Evolutionary conservation across 2,797 vertebrate genomes (phyloP).

Genomic region (Nothura maculosa): DNA sequence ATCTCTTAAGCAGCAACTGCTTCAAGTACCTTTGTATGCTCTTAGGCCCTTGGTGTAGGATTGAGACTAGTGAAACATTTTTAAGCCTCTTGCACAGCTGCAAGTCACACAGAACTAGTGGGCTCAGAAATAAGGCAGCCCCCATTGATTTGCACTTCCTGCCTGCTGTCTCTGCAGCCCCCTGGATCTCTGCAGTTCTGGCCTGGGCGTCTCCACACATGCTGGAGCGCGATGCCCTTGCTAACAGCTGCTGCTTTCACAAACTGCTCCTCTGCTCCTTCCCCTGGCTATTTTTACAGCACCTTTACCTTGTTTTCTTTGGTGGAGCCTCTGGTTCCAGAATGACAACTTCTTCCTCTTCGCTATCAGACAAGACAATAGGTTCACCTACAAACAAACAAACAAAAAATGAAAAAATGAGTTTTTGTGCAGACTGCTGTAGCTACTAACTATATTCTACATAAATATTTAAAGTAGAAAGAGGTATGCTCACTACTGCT

Average conservation of each 20-base stretch:
- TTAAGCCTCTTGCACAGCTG: fast-evolving
- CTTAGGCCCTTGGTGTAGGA: fast-evolving
- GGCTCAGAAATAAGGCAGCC: too few relatives aligned
- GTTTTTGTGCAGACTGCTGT: background rate
- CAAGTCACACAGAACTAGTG: background rate
- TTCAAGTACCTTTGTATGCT: background rate
- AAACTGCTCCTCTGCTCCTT: background rate
- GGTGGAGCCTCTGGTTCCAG: slow-evolving; percentile 83
- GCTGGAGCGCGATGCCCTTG: background rate
- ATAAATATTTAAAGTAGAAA: background rate
- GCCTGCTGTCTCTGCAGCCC: fast-evolving
- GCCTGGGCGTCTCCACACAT: too few relatives aligned
- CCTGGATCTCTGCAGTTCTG: background rate
- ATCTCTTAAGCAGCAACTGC: background rate
- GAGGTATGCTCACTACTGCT: background rate
- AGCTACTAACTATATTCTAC: background rate
- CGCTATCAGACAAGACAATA: slow-evolving; percentile 92
- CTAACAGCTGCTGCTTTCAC: background rate
- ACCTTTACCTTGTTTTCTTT: slow-evolving; percentile 76
- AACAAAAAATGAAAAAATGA: background rate
- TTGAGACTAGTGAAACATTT: background rate
- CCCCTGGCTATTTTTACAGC: background rate
- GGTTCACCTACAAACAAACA: slow-evolving; percentile 81
- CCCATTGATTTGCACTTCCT: background rate
- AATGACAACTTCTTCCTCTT: slow-evolving; percentile 95